Evolutionary conservation across 2,888 invertebrate genomes (phyloP).

Genomic region (Tethea ocularis): DNA sequence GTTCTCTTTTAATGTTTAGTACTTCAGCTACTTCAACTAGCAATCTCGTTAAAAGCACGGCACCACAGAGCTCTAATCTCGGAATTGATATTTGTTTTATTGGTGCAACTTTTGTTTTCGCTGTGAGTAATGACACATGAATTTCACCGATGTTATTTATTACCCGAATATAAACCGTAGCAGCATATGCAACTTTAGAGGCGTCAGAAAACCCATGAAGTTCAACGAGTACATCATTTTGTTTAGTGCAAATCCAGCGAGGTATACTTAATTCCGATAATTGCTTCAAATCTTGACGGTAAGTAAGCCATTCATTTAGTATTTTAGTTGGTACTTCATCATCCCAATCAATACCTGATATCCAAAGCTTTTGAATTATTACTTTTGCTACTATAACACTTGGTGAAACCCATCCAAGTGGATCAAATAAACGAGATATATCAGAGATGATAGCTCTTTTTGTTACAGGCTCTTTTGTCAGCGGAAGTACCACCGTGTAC

Average conservation of each 20-base stretch:
- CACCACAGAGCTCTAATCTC: slow-evolving; percentile 32
- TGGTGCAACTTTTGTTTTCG: slow-evolving; percentile 39
- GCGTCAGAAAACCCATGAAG: slow-evolving; percentile 30
- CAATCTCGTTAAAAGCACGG: slow-evolving; percentile 25
- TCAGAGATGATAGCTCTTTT: no score
- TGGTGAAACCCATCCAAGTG: slow-evolving; percentile 26
- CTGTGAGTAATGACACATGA: slow-evolving; percentile 13
- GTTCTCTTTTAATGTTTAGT: slow-evolving; percentile 18
- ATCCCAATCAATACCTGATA: slow-evolving; percentile 25
- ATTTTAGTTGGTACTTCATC: slow-evolving; percentile 18
- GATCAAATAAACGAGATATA: no score
- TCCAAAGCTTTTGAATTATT: slow-evolving; percentile 27
- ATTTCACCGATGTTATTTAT: slow-evolving; percentile 14
- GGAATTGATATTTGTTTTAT: slow-evolving; percentile 31
- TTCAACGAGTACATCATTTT: slow-evolving; percentile 15
- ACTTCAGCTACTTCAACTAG: slow-evolving; percentile 25
- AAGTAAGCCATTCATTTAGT: slow-evolving; percentile 23
- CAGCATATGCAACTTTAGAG: slow-evolving; percentile 27
- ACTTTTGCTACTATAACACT: slow-evolving; percentile 23
- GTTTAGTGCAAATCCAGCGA: slow-evolving; percentile 15
- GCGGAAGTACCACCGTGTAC: no score
- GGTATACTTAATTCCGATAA: slow-evolving; percentile 10
- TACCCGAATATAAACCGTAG: slow-evolving; percentile 27
- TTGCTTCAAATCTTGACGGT: slow-evolving; percentile 9
- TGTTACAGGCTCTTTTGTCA: no score